Evolutionary conservation across 2,888 invertebrate species (phyloP), one percentile per base, ranked within the genome.

Genomic region (Cartodere bifasciata): DNA sequence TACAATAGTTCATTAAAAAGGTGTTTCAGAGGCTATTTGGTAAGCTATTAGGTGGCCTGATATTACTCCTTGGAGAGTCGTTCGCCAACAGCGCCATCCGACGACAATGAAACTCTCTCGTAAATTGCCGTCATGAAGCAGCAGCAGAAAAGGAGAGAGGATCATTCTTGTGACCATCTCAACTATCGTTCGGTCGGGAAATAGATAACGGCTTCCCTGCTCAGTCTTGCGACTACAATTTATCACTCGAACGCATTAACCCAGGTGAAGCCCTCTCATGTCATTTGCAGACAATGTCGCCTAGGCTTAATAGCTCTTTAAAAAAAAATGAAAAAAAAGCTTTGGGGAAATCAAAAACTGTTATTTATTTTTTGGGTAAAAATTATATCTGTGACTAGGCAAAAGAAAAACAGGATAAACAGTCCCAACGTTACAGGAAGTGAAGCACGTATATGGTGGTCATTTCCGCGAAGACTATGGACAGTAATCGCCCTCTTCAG

Each of bases 21-120:
- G 72, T 73, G 72, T 74, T 73, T 71, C 69, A 64, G 64, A 67
- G 67, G 70, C 72, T 69, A 72, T 72, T 72, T 69, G 67, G 68
- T 65, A 65, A 66, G 70, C 70, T 69, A 72, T 72, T 72, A 70
- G 71, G 67, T 65, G 66, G 65, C 56, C 59, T 48, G 58, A 59
- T 60, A 62, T 62, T 61, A 59, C 58, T 62, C 62, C 60, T 58
- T 53, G 49, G 62, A 61, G 62, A 56, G 60, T 57, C 60, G 57
- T 62, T 62, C 55, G 55, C 55, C 52, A 51, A 46, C 52, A 53
- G 53, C 53, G 49, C 50, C 54, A 52, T 56, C 53, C 55, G 58
- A 58, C 60, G 58, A 60, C 60, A 61, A 61, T 59, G 60, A 59
- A 58, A 56, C 56, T 55, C 52, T 49, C 52, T 56, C 58, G 58